Evolutionary conservation across 2,113 vertebrate genomes (phyloP).

Genomic region (Clarias magur): DNA sequence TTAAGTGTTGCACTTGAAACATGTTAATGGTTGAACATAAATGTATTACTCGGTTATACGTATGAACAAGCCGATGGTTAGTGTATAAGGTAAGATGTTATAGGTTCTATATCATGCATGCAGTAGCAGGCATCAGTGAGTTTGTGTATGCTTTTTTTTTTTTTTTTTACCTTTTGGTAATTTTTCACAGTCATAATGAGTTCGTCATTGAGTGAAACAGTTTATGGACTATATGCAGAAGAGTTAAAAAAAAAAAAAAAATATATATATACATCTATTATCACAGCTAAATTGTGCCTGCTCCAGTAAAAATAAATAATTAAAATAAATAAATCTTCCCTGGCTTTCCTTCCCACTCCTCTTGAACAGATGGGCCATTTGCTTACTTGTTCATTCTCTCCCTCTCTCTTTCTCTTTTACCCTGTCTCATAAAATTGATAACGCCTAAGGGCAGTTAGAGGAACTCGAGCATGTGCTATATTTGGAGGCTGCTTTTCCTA

Average conservation of each 20-base stretch:
- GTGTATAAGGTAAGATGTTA: not conserved
- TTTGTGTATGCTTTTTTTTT: not conserved
- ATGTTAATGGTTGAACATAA: too few species aligned
- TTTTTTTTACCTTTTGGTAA: not conserved
- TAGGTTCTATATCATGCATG: not conserved
- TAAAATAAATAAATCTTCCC: not conserved
- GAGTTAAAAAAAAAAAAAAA: not conserved
- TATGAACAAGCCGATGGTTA: not conserved
- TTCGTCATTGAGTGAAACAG: not conserved
- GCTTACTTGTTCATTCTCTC: not conserved
- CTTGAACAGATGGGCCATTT: constrained; percentile 21
- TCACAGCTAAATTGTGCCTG: not conserved
- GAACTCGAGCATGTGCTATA: constrained; percentile 43
- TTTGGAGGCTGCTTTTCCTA: constrained; percentile 40
- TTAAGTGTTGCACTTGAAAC: not conserved
- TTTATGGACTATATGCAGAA: not conserved
- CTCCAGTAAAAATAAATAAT: not conserved
- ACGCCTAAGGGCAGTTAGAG: constrained; percentile 4
- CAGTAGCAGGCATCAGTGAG: not conserved
- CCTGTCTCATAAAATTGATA: not conserved
- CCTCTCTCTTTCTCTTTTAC: not conserved
- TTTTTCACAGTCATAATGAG: not conserved
- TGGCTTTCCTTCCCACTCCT: not conserved
- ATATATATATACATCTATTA: not conserved
- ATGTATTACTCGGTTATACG: not conserved